phyloP scores from a whole-genome alignment of 2,888 invertebrate species.

The Papilio demoleus region DNA sequence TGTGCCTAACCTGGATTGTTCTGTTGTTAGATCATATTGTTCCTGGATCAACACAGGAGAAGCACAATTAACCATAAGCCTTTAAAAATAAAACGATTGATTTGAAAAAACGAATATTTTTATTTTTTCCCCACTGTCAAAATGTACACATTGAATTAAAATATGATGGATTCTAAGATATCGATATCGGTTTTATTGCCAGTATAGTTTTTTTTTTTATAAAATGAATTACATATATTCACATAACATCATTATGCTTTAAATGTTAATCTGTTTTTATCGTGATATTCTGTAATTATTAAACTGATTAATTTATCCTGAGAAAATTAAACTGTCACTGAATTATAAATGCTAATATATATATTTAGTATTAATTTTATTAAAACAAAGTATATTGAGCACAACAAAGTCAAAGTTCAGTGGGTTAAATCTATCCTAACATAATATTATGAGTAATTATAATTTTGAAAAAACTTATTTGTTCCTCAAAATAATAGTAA shows the following conservation, averaged over 20 bases:
- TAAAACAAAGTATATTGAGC: constrained; percentile 18
- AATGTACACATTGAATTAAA: constrained; percentile 41
- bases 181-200: neutral
- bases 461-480: constrained; percentile 39
- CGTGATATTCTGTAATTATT: no score
- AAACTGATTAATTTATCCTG: no score
- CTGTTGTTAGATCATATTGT: constrained; percentile 60
- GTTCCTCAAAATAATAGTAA: neutral
- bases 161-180: neutral
- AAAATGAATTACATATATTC: no score
- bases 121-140: constrained; percentile 55
- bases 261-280: no score
- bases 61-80: constrained; percentile 70
- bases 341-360: neutral
- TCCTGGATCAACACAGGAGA: constrained; percentile 66
- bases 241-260: no score
- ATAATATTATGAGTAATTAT: constrained; percentile 12
- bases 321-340: neutral
- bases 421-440: constrained; percentile 5
- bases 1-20: constrained; percentile 47
- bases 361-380: constrained; percentile 3
- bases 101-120: constrained; percentile 67
- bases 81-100: constrained; percentile 68
- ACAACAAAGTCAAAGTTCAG: constrained; percentile 8
- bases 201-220: neutral